Evolutionary conservation across 2,888 invertebrate species (phyloP).

Genomic region (Hydrotaea cyrtoneurina): DNA sequence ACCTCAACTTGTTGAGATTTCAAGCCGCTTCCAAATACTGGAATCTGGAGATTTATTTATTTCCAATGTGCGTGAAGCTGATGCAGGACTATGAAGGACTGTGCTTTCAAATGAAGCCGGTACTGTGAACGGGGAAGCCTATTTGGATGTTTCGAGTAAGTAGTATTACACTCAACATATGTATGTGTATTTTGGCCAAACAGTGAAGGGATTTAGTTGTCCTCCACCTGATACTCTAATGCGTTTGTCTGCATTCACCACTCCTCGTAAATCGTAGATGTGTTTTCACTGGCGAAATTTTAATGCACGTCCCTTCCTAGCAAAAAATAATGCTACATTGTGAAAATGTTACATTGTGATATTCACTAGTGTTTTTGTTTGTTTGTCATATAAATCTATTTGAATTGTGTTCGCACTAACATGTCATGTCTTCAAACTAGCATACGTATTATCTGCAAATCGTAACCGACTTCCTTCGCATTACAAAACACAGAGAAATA

Average conservation of each 20-base stretch:
- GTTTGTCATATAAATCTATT: too few species aligned
- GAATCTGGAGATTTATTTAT: constrained; percentile 94
- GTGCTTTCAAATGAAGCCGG: constrained; percentile 94
- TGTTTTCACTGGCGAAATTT: not conserved
- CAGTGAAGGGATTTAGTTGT: constrained; percentile 27
- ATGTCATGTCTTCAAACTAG: too few species aligned
- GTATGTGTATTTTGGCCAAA: too few species aligned
- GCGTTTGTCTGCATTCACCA: not conserved
- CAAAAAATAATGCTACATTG: too few species aligned
- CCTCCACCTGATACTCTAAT: not conserved
- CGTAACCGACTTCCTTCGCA: too few species aligned
- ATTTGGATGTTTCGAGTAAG: constrained; percentile 91
- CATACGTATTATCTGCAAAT: too few species aligned
- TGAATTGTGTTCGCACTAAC: too few species aligned
- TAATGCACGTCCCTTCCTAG: not conserved
- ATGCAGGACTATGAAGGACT: constrained; percentile 95
- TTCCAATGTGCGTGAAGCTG: constrained; percentile 90
- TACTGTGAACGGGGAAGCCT: constrained; percentile 90
- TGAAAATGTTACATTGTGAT: too few species aligned
- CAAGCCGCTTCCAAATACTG: constrained; percentile 92
- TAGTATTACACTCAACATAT: too few species aligned
- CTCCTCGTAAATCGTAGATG: not conserved
- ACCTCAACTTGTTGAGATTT: constrained; percentile 84
- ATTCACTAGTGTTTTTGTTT: too few species aligned
- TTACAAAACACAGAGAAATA: too few species aligned